A percentile compares a stretch with the other conserved stretches of the same genome.
Evolutionary conservation across 2,888 invertebrate genomes (phyloP).

Genomic region (Napeogenes inachia): DNA sequence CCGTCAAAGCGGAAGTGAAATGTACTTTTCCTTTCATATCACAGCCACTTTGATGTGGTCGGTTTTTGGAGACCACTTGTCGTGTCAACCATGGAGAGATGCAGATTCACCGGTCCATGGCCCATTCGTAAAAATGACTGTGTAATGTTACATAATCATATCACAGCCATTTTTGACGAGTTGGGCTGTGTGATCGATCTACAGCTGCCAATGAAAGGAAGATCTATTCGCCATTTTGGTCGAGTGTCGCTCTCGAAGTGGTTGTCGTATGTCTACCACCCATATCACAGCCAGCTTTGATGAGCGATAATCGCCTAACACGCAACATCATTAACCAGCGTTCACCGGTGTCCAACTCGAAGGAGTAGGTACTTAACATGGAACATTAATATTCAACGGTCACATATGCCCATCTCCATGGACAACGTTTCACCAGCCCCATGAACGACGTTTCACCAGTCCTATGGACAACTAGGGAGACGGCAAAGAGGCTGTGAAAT

Average conservation of each 20-base stretch:
- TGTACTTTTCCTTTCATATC: slow-evolving; percentile 83
- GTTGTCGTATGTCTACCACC: slow-evolving; percentile 85
- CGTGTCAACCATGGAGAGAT: slow-evolving; percentile 9
- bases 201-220: slow-evolving; percentile 7
- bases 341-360: background rate
- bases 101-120: slow-evolving; percentile 41
- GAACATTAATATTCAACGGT: too few relatives aligned
- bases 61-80: slow-evolving; percentile 66
- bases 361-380: too few relatives aligned
- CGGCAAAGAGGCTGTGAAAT: slow-evolving; percentile 89
- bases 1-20: slow-evolving; percentile 95
- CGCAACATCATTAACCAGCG: background rate
- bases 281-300: slow-evolving; percentile 99
- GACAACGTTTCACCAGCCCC: too few relatives aligned
- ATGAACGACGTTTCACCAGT: too few relatives aligned
- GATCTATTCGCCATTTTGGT: slow-evolving; percentile 10
- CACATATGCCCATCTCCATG: too few relatives aligned
- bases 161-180: slow-evolving; percentile 98
- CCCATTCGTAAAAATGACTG: slow-evolving; percentile 83
- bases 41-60: slow-evolving; percentile 99
- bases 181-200: slow-evolving; percentile 78
- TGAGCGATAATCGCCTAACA: slow-evolving; percentile 78
- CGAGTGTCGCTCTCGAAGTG: slow-evolving; percentile 90
- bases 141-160: slow-evolving; percentile 71
- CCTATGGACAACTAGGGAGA: slow-evolving; percentile 27